Percentiles rank a stretch among this genome's conserved stretches.
Evolutionary conservation across 2,888 invertebrate genomes (phyloP).

Genomic region (Pelosia muscerda): DNA sequence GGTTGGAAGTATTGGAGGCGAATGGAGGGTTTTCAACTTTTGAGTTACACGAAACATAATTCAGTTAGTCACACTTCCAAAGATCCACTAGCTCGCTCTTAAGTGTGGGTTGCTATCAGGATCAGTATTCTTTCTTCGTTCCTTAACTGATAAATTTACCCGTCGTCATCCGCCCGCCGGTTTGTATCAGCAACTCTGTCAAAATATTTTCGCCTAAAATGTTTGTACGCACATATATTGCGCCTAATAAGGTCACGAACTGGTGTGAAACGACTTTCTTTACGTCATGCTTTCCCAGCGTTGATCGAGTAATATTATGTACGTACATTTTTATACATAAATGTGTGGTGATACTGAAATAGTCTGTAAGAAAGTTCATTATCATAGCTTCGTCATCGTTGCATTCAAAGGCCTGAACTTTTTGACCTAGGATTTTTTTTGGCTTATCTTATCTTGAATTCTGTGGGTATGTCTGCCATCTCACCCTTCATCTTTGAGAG

Average conservation of each 20-base stretch:
- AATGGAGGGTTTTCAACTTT: neutral
- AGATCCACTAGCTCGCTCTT: slow-evolving; percentile 5
- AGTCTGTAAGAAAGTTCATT: neutral
- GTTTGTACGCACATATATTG: slow-evolving; percentile 47
- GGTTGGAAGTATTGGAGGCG: neutral
- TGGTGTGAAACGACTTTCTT: slow-evolving; percentile 37
- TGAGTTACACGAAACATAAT: neutral
- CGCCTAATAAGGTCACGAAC: slow-evolving; percentile 46
- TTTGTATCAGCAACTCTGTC: slow-evolving; percentile 38
- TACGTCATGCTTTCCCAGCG: slow-evolving; percentile 28
- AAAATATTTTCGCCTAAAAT: slow-evolving; percentile 42
- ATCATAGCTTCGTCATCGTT: neutral
- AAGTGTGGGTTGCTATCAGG: slow-evolving; percentile 26
- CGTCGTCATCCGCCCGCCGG: slow-evolving; percentile 47
- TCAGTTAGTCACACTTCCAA: neutral
- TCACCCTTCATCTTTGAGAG: neutral
- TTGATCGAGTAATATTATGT: slow-evolving; percentile 25
- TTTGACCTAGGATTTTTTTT: neutral
- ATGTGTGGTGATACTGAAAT: slow-evolving; percentile 1
- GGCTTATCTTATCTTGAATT: neutral
- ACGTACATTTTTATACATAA: slow-evolving; percentile 13
- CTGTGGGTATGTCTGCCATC: neutral
- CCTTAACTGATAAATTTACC: slow-evolving; percentile 50
- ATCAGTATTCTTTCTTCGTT: slow-evolving; percentile 51
- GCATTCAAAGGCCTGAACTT: neutral